Evolutionary conservation across 2,888 invertebrate species (phyloP).

Genomic region (Trissolcus japonicus): DNA sequence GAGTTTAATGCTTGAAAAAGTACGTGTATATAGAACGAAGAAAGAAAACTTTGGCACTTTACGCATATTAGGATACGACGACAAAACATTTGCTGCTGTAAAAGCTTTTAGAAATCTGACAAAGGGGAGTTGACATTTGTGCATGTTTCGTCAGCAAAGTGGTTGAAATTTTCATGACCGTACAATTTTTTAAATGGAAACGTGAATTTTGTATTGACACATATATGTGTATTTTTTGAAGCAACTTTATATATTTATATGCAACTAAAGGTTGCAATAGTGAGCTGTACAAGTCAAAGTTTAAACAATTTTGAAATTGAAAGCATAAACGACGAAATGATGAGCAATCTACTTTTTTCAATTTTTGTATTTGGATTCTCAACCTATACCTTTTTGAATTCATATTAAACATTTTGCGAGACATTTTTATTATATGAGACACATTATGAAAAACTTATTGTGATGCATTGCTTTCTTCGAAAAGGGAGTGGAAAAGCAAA

Average conservation of each 20-base stretch:
- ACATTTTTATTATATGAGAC: too few species aligned
- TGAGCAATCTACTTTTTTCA: too few species aligned
- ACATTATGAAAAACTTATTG: too few species aligned
- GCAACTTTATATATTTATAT: slow-evolving; percentile 31
- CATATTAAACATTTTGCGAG: too few species aligned
- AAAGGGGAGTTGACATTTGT: slow-evolving; percentile 31
- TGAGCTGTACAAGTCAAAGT: too few species aligned
- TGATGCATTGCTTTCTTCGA: too few species aligned
- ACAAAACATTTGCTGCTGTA: slow-evolving; percentile 49
- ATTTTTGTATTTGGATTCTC: too few species aligned
- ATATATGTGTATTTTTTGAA: slow-evolving; percentile 20
- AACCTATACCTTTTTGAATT: too few species aligned
- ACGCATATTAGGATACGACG: slow-evolving; percentile 35
- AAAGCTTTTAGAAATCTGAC: slow-evolving; percentile 50
- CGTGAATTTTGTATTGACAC: slow-evolving; percentile 28
- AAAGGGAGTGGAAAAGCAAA: too few species aligned
- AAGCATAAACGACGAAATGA: too few species aligned
- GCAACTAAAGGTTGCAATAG: not conserved
- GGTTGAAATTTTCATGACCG: slow-evolving; percentile 35
- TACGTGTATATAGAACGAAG: slow-evolving; percentile 29
- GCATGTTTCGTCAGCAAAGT: slow-evolving; percentile 40
- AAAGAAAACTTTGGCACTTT: slow-evolving; percentile 42
- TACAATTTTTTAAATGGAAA: slow-evolving; percentile 36
- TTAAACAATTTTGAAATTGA: too few species aligned
- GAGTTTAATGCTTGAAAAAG: slow-evolving; percentile 20